A percentile compares a stretch with the other conserved stretches of the same genome.
These are phyloP conservation scores for Hydrolagus colliei DNA, from an alignment of 2,797 vertebrate species.

Conservation along the genomic window DNA sequence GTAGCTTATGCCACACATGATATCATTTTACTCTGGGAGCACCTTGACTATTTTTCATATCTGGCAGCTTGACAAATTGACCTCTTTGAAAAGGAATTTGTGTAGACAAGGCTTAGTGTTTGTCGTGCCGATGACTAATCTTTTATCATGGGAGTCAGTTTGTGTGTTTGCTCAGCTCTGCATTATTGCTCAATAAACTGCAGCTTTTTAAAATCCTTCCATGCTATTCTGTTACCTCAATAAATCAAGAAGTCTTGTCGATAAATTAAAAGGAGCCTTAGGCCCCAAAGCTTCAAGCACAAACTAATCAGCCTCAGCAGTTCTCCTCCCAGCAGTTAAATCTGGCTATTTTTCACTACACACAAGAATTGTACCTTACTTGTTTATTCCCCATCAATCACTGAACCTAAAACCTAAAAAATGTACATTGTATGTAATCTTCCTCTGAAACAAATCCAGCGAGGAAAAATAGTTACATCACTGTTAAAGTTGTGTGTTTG, in stretches of 20 bases:
- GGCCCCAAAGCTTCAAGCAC: not conserved
- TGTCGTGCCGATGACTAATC: not conserved
- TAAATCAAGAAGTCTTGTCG: not conserved
- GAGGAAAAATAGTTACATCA: not conserved
- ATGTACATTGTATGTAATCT: not conserved
- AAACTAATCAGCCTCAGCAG: conserved; percentile 18
- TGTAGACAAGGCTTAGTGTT: not conserved
- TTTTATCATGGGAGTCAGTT: not conserved
- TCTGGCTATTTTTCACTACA: not conserved
- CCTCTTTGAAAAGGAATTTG: not conserved
- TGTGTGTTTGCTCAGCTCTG: not conserved
- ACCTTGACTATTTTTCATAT: not conserved
- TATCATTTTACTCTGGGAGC: not conserved
- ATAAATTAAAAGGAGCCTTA: conserved; percentile 15
- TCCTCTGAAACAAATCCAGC: not conserved
- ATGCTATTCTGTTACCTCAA: not conserved
- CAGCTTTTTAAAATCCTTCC: not conserved
- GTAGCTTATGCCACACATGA: not conserved
- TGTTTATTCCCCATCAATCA: not conserved
- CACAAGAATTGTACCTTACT: not conserved
- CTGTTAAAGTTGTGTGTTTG: conserved; percentile 12
- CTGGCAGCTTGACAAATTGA: not conserved
- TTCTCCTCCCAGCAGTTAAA: not conserved
- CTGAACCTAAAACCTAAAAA: not conserved
- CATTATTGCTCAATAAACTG: not conserved